Evolutionary conservation across 2,888 invertebrate genomes (phyloP).

Genomic region (Hyles lineata): DNA sequence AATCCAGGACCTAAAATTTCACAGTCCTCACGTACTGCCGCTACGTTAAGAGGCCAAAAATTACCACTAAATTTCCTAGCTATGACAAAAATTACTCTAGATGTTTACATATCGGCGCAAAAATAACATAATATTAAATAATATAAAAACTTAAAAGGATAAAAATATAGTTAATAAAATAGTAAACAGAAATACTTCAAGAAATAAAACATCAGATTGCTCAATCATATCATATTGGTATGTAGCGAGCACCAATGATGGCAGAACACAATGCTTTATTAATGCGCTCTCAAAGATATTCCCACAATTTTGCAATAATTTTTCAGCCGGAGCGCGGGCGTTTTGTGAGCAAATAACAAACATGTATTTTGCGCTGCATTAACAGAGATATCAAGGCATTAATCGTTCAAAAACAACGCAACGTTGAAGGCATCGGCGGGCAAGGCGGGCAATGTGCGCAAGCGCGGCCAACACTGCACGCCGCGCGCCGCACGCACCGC

Average conservation of each 20-base stretch:
- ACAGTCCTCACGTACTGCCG: too few species aligned
- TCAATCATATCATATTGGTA: neutral
- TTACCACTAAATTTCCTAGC: too few species aligned
- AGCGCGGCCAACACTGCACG: slow-evolving; percentile 58
- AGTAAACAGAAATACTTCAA: neutral
- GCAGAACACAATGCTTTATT: neutral
- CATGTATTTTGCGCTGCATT: slow-evolving; percentile 59
- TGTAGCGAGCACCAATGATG: neutral
- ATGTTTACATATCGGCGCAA: too few species aligned
- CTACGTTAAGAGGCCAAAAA: too few species aligned
- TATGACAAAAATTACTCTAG: too few species aligned
- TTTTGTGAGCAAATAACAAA: slow-evolving; percentile 52
- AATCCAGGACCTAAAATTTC: too few species aligned
- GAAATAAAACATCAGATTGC: neutral
- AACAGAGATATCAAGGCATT: slow-evolving; percentile 70
- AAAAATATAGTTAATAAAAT: neutral
- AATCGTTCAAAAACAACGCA: slow-evolving; percentile 66
- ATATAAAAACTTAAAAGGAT: too few species aligned
- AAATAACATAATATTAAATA: too few species aligned
- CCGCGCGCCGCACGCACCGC: slow-evolving; percentile 66
- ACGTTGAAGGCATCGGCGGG: slow-evolving; percentile 50
- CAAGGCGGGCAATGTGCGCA: slow-evolving; percentile 41
- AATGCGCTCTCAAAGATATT: slow-evolving; percentile 9
- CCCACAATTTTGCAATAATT: slow-evolving; percentile 24
- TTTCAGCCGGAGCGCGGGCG: slow-evolving; percentile 30